Percentiles rank a stretch among this genome's conserved stretches.
Conservation (phyloP, 2,113 vertebrate genomes). For the Piprites chloris region DNA sequence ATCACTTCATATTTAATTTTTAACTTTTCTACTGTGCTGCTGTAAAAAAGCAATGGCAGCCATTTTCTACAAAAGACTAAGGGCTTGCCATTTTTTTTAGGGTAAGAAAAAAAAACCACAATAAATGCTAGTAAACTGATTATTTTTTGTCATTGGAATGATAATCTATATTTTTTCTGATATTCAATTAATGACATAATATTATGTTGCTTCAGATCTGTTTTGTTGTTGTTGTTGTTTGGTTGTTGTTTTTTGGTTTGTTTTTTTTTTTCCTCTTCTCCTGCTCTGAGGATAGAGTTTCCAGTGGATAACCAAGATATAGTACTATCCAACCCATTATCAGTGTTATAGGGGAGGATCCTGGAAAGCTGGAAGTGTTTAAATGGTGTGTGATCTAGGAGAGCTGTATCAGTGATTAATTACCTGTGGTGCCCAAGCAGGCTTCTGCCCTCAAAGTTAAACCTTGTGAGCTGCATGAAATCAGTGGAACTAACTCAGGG, state of each 20-base stretch:
- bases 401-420: fast-evolving
- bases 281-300: not conserved
- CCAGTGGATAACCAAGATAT: not conserved
- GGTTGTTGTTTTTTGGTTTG: not conserved
- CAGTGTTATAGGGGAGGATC: not conserved
- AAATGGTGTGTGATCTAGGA: not conserved
- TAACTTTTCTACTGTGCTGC: not conserved
- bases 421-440: not conserved
- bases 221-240: not conserved
- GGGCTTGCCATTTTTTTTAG: not conserved
- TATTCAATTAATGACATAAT: not conserved
- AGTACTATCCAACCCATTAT: not conserved
- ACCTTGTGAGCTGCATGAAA: not conserved
- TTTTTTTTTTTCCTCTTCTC: not conserved
- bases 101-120: not conserved
- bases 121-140: not conserved
- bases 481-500: not conserved
- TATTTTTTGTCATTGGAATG: not conserved
- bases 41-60: not conserved
- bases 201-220: not conserved
- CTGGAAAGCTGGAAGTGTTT: not conserved
- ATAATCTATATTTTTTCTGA: not conserved
- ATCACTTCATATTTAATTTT: conserved; percentile 12
- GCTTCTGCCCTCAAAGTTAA: not conserved
- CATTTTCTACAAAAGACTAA: not conserved